These are phyloP conservation scores for Apostichopus parvimensis DNA, from an alignment of 35 echinoderm and acorn worm genomes.

Conservation along the genomic window DNA sequence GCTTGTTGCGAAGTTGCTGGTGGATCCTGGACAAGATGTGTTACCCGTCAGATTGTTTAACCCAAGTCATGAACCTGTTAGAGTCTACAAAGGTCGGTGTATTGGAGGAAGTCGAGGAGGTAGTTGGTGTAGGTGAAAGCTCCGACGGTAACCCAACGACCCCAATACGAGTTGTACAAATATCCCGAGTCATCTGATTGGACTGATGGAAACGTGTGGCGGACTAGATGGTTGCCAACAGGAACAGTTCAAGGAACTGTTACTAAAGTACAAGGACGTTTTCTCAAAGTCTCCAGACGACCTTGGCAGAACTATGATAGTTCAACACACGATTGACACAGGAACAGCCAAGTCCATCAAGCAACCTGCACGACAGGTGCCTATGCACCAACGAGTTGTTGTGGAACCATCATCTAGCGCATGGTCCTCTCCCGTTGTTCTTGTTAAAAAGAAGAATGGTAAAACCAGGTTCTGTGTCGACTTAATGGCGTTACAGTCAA, in stretches of 20 bases:
- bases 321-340: constrained; percentile 57
- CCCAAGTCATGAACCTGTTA: constrained; percentile 8
- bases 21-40: not conserved
- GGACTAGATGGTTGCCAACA: not conserved
- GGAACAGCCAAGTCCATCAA: constrained; percentile 44
- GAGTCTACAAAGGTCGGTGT: constrained; percentile 5
- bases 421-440: constrained; percentile 69
- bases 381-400: constrained; percentile 43
- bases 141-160: not conserved
- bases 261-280: constrained; percentile 7
- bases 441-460: constrained; percentile 62
- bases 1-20: not conserved
- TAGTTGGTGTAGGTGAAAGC: constrained; percentile 17
- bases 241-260: not conserved
- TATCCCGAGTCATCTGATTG: not conserved
- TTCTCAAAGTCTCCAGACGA: constrained; percentile 36
- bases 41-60: constrained; percentile 15
- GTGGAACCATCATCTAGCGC: constrained; percentile 66
- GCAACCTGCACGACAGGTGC: constrained; percentile 50
- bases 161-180: not conserved
- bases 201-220: not conserved
- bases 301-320: constrained; percentile 38
- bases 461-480: constrained; percentile 64
- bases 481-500: constrained; percentile 43
- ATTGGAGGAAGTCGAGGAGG: not conserved